A percentile compares a stretch with the other conserved stretches of the same genome.
These are phyloP conservation scores for Myotis pilosus DNA, from an alignment of 2,797 vertebrate species.

Conservation along the genomic window DNA sequence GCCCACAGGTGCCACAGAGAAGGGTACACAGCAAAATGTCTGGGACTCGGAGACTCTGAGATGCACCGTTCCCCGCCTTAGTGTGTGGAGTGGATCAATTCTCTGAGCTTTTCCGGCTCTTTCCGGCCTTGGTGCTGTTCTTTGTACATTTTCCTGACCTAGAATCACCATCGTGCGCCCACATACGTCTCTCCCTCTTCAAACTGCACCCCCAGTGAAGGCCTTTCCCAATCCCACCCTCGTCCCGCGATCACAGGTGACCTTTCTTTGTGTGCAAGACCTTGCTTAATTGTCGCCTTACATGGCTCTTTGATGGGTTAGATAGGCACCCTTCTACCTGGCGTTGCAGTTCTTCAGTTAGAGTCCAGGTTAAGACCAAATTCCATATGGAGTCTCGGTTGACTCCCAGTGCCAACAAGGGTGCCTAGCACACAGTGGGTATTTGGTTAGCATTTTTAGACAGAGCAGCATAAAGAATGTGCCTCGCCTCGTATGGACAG, in stretches of 20 bases:
- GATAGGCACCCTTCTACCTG: neutral
- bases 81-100: neutral
- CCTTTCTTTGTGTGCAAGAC: neutral
- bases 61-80: neutral
- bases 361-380: neutral
- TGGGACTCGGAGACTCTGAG: neutral
- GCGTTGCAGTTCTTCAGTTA: neutral
- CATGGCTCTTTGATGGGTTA: neutral
- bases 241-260: neutral
- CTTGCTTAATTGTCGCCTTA: neutral
- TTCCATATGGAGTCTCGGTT: neutral
- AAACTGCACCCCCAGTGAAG: neutral
- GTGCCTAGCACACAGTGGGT: neutral
- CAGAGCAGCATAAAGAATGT: neutral
- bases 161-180: neutral
- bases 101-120: neutral
- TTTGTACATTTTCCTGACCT: accelerated
- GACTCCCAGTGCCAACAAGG: neutral
- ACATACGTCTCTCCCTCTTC: neutral
- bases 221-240: neutral
- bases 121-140: neutral
- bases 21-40: neutral
- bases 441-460: neutral
- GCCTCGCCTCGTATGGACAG: neutral
- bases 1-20: neutral